These are phyloP conservation scores for Agapornis roseicollis DNA, from an alignment of 2,113 vertebrate species.

Conservation along the genomic window DNA sequence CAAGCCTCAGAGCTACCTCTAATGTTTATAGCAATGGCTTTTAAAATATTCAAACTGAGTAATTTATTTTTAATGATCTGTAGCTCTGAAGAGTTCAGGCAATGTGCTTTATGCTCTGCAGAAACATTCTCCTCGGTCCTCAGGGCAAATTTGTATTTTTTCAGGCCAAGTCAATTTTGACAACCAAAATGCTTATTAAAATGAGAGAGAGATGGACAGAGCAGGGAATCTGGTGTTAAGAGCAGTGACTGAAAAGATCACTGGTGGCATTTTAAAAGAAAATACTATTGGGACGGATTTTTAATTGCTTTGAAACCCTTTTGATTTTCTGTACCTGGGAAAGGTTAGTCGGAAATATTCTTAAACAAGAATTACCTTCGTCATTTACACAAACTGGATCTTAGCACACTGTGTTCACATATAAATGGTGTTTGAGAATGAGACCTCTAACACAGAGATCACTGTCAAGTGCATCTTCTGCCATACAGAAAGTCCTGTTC, in stretches of 20 bases:
- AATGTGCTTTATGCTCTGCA: neutral
- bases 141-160: neutral
- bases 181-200: constrained; percentile 19
- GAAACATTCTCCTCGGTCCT: neutral
- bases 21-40: neutral
- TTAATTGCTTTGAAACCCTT: neutral
- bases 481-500: neutral
- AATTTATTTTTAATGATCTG: constrained; percentile 55
- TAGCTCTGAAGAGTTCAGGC: neutral
- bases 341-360: neutral
- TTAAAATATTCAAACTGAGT: constrained; percentile 30
- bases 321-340: neutral
- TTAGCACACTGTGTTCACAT: neutral
- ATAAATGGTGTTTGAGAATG: neutral
- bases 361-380: neutral
- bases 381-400: neutral
- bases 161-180: neutral
- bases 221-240: neutral
- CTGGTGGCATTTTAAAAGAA: neutral
- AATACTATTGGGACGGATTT: neutral
- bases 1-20: neutral
- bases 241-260: neutral
- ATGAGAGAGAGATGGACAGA: neutral
- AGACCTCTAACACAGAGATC: neutral
- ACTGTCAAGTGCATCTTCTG: neutral